Percentiles rank a stretch among this genome's conserved stretches.
Evolutionary conservation across 1,140 invertebrate genomes (phyloP).

Genomic region (Tetragonula clypearis): DNA sequence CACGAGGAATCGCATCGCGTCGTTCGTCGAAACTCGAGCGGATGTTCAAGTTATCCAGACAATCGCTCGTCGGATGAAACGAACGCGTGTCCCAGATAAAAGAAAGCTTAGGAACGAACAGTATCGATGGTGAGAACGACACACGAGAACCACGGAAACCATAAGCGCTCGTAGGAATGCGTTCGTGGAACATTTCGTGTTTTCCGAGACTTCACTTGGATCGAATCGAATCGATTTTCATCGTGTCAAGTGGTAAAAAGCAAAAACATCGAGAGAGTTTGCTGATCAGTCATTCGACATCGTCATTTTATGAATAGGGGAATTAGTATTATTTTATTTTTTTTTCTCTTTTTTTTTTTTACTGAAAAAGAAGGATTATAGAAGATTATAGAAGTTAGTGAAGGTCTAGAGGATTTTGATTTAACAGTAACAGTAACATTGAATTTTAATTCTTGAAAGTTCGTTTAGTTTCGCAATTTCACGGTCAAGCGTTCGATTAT

Average conservation of each 20-base stretch:
- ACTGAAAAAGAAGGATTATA: too few species aligned
- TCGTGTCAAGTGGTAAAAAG: neutral
- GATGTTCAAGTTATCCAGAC: neutral
- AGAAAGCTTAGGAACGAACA: slow-evolving; percentile 44
- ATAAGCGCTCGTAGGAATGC: slow-evolving; percentile 11
- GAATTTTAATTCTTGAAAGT: too few species aligned
- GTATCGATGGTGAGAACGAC: slow-evolving; percentile 43
- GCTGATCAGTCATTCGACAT: too few species aligned
- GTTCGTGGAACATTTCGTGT: neutral
- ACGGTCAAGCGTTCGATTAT: too few species aligned
- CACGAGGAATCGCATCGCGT: neutral
- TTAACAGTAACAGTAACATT: too few species aligned
- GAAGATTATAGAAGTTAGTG: too few species aligned
- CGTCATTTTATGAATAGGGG: too few species aligned
- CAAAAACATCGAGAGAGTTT: neutral
- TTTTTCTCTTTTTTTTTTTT: too few species aligned
- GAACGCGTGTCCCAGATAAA: slow-evolving; percentile 33
- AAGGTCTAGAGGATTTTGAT: too few species aligned
- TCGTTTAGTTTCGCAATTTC: too few species aligned
- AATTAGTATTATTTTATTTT: too few species aligned
- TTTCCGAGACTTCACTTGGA: neutral
- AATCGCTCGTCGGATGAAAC: slow-evolving; percentile 14
- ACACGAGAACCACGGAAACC: slow-evolving; percentile 2
- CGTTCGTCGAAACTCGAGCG: slow-evolving; percentile 6
- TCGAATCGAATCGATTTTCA: neutral